Evolutionary conservation across 2,797 vertebrate genomes (phyloP), one percentile per base, ranked within the genome.

Genomic region (Poeciliopsis gracilis): DNA sequence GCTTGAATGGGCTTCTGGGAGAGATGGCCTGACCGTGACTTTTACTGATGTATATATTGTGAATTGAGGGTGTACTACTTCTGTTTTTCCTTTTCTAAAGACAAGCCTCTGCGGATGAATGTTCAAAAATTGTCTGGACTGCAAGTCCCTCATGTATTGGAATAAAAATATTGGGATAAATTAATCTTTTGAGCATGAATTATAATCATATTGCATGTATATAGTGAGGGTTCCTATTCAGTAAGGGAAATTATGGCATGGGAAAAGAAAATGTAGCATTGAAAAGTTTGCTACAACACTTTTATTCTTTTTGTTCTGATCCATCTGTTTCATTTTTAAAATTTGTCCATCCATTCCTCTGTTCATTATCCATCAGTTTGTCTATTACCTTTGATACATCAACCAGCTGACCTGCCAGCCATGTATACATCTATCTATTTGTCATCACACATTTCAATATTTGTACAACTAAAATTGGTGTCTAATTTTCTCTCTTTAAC

Each of bases 31-130:
- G 76, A 84, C 79, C 83, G 78, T 79, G 85, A 87, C 85, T 94
- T 93, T 91, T 92, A 93, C 80, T 41, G 2, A 25, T 95, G 93
- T 95, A 93, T 84, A 94, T 94, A 92, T 91, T 95, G 92, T 93
- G 88, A 94, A 87, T 91, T 93, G 59, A 13, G 63, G 13, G 1
- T 16, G 25, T 46, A 28, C n/a, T 71, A 41, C n/a, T 71, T 47
- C 28, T 43, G 67, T 71, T 81, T 72, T 72, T 72, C 43, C 71
- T 75, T 73, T 49, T 89, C 84, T 81, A 90, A 89, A 79, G 86
- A 78, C 63, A 79, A 88, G 76, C 86, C 80, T 85, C 90, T 93
- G 88, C 77, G 90, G 86, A 91, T 84, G 91, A 94, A 94, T 94
- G 91, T 94, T 89, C 88, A 79, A 73, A 91, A 82, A 88, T 88